Evolutionary conservation across 2,113 vertebrate species (phyloP).

Genomic region (Oenanthe melanoleuca): DNA sequence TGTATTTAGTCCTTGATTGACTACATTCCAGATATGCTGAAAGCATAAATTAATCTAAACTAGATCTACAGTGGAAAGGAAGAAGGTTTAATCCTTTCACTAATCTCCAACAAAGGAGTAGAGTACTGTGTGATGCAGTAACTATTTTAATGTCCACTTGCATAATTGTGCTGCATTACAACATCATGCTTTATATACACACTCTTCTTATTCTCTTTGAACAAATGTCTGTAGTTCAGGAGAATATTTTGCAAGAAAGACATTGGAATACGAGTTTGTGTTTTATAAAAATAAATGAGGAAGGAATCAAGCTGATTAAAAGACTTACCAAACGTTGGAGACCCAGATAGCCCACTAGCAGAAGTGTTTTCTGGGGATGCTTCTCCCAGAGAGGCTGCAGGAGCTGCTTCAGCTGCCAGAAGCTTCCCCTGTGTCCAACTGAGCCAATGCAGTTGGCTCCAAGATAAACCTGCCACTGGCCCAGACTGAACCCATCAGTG

Average conservation of each 20-base stretch:
- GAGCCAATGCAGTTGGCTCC: too few relatives aligned
- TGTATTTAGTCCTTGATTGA: not conserved
- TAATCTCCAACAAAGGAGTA: not conserved
- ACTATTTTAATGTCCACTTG: not conserved
- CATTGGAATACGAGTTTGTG: not conserved
- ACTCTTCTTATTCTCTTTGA: not conserved
- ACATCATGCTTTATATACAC: not conserved
- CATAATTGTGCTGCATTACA: not conserved
- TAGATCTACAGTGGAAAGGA: not conserved
- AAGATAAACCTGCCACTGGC: too few relatives aligned
- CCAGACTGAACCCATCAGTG: not conserved
- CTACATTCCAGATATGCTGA: not conserved
- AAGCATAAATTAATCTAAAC: not conserved
- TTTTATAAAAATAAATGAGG: not conserved
- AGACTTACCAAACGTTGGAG: not conserved
- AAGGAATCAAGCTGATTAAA: not conserved
- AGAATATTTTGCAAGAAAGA: not conserved
- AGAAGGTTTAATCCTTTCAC: not conserved
- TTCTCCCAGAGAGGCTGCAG: not conserved
- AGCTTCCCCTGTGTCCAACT: not conserved
- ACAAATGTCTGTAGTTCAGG: not conserved
- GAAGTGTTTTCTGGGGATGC: not conserved
- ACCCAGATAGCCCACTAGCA: not conserved
- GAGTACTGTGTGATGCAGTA: not conserved
- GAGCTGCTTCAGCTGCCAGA: not conserved